These are phyloP conservation scores for Myripristis jacobus DNA, from an alignment of 2,797 vertebrate species.

Conservation along the genomic window DNA sequence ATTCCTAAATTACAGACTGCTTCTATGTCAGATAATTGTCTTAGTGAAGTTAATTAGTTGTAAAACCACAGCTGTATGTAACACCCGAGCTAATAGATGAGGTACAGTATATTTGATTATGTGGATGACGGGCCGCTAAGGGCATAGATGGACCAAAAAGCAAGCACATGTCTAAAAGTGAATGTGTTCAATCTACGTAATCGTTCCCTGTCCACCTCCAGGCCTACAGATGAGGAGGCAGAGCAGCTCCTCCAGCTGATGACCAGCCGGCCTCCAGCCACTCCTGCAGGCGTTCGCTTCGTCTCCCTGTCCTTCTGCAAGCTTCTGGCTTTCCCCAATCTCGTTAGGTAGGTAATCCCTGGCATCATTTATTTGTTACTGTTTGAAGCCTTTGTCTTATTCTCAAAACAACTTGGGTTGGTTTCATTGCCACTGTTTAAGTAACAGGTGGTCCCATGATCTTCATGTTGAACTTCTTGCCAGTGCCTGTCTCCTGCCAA, in stretches of 20 bases:
- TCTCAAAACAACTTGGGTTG: conserved; percentile 10
- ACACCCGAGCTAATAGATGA: no score
- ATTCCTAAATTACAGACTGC: no score
- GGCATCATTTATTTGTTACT: not conserved
- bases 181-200: not conserved
- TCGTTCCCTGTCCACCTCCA: conserved; percentile 49
- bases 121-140: not conserved
- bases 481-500: conserved; percentile 7
- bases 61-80: no score
- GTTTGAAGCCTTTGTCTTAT: conserved; percentile 24
- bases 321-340: conserved; percentile 94
- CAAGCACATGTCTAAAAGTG: not conserved
- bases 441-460: conserved; percentile 2
- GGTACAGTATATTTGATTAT: no score
- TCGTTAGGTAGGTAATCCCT: conserved; percentile 89
- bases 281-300: conserved; percentile 96
- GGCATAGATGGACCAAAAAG: no score
- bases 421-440: conserved; percentile 7
- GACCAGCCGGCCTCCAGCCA: conserved; percentile 97
- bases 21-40: not conserved
- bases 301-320: conserved; percentile 98
- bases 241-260: conserved; percentile 96
- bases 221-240: conserved; percentile 97
- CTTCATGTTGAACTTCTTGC: conserved; percentile 25
- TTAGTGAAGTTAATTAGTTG: not conserved